phyloP scores from a whole-genome alignment of 2,797 vertebrate species.

The Lutjanus argentimaculatus region DNA sequence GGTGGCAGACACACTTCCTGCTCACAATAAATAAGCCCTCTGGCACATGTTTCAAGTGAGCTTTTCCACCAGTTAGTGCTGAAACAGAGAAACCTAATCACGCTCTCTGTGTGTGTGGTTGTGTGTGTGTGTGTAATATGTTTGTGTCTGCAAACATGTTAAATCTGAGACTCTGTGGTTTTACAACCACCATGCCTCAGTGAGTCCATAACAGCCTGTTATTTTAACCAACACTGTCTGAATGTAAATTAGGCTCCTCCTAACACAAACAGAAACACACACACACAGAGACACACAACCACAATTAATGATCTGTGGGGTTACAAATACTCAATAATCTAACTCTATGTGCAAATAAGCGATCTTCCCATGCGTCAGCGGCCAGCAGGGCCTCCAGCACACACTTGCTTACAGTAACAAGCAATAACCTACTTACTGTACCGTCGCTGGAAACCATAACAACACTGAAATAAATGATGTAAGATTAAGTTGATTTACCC shows the following conservation, averaged over 20 bases:
- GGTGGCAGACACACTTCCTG: conserved; percentile 54
- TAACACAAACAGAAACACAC: conserved; percentile 19
- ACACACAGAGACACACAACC: conserved; percentile 13
- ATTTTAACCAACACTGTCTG: conserved; percentile 49
- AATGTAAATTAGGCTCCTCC: conserved; percentile 41
- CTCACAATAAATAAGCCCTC: conserved; percentile 39
- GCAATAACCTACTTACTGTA: conserved; percentile 10
- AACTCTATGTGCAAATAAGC: conserved; percentile 34
- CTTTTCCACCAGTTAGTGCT: conserved; percentile 18
- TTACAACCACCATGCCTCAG: conserved; percentile 46
- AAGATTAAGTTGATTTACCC: background rate
- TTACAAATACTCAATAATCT: conserved; percentile 50
- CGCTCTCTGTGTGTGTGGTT: background rate
- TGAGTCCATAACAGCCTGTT: conserved; percentile 53
- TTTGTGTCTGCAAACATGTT: conserved; percentile 34
- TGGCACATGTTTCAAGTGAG: conserved; percentile 29
- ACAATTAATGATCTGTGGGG: conserved; percentile 26
- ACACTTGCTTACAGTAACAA: conserved; percentile 11
- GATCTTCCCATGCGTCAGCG: background rate
- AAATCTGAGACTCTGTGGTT: conserved; percentile 59
- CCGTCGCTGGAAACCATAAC: conserved; percentile 2
- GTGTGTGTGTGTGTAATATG: conserved; percentile 23
- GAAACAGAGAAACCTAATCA: conserved; percentile 42
- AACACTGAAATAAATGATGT: conserved; percentile 6
- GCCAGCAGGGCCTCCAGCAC: conserved; percentile 1